Percentiles rank a stretch among this genome's conserved stretches.
These are phyloP conservation scores for Esox masquinongy DNA, from an alignment of 2,797 vertebrate species.

Conservation along the genomic window DNA sequence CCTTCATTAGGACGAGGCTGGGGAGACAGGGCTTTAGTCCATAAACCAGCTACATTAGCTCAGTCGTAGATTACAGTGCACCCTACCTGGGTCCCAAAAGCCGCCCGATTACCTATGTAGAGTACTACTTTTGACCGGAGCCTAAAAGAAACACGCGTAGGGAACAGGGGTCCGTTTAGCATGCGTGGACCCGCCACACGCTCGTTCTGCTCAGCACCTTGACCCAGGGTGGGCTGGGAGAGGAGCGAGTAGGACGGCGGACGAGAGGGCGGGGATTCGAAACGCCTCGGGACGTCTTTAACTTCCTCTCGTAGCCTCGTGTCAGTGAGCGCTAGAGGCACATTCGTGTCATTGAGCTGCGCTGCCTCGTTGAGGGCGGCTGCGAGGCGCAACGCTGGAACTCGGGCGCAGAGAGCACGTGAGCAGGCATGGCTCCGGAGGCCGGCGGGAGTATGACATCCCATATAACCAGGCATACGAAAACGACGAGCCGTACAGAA, in stretches of 20 bases:
- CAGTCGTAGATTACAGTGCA: constrained; percentile 55
- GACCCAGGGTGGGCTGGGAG: background rate
- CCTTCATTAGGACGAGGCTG: constrained; percentile 65
- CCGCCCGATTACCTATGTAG: background rate
- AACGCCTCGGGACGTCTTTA: background rate
- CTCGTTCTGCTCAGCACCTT: background rate
- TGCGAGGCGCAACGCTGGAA: no score
- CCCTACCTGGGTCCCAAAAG: constrained; percentile 9
- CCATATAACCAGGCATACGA: background rate
- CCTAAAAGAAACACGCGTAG: background rate
- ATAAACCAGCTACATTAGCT: constrained; percentile 60
- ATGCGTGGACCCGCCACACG: background rate
- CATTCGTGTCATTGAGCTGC: background rate
- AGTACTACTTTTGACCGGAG: background rate
- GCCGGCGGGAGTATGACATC: background rate
- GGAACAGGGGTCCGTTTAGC: background rate
- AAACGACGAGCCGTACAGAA: background rate
- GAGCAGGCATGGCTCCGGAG: no score
- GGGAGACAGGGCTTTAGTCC: constrained; percentile 57
- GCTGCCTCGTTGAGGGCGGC: background rate
- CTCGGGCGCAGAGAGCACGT: background rate
- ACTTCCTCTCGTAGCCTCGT: background rate
- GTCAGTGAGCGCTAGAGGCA: background rate
- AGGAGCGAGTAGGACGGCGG: background rate
- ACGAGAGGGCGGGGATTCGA: background rate